Percentiles rank a stretch among this genome's conserved stretches.
Evolutionary conservation across 2,113 vertebrate species (phyloP).

Genomic region (Macquaria australasica): DNA sequence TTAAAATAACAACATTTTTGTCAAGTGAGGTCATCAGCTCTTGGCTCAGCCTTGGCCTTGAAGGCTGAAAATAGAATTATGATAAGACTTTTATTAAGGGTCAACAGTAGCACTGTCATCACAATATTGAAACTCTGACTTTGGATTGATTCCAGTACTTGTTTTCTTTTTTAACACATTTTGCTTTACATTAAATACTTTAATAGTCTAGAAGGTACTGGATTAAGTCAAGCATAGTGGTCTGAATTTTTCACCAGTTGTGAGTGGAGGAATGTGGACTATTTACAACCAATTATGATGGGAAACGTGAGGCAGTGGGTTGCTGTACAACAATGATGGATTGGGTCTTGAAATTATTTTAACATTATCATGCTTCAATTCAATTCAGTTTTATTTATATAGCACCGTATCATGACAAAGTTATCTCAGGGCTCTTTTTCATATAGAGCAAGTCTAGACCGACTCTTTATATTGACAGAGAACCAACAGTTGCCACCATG

Average conservation of each 20-base stretch:
- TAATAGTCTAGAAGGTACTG: background rate
- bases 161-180: background rate
- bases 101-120: background rate
- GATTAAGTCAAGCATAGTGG: background rate
- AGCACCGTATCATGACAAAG: too few species aligned
- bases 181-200: background rate
- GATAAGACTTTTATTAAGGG: background rate
- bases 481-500: too few species aligned
- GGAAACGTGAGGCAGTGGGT: background rate
- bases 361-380: background rate
- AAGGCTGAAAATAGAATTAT: background rate
- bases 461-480: too few species aligned
- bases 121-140: background rate
- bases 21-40: constrained; percentile 8
- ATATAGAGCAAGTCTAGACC: too few species aligned
- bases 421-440: too few species aligned
- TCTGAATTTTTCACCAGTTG: background rate
- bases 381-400: too few species aligned
- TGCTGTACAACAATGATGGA: background rate
- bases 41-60: background rate
- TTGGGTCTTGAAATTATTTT: background rate
- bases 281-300: background rate
- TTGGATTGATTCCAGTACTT: background rate
- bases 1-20: constrained; percentile 39
- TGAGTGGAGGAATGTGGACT: background rate